Conservation (phyloP, 53 echinoderm and acorn worm species). For the Paelopatides confundens region DNA sequence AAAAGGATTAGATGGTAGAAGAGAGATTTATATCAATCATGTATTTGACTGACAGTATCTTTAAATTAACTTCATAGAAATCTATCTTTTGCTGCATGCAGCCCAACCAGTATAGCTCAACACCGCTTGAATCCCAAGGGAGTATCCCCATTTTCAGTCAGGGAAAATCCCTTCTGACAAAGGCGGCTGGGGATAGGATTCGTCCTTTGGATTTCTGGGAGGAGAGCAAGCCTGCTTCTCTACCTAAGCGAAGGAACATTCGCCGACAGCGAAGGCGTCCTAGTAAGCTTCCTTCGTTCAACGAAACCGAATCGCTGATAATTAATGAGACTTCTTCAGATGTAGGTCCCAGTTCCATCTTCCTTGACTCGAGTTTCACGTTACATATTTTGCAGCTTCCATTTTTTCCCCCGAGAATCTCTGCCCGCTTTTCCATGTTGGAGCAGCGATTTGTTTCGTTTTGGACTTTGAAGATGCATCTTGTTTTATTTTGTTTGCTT, state of each 20-base stretch:
- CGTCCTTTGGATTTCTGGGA: conserved; percentile 42
- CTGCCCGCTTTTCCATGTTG: too few relatives aligned
- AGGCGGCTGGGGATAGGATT: conserved; percentile 23
- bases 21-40: too few relatives aligned
- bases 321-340: conserved; percentile 16
- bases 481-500: too few relatives aligned
- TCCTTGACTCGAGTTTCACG: too few relatives aligned
- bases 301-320: background rate
- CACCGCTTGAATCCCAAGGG: conserved; percentile 1
- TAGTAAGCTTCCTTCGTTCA: conserved; percentile 14
- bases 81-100: conserved; percentile 6
- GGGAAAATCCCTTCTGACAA: background rate
- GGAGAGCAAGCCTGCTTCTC: background rate
- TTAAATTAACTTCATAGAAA: background rate
- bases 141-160: conserved; percentile 37
- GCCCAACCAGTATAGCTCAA: conserved; percentile 34
- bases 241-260: background rate
- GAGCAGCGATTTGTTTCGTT: too few relatives aligned
- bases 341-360: background rate
- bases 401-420: too few relatives aligned
- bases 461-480: too few relatives aligned
- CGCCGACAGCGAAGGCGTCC: background rate
- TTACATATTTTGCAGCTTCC: too few relatives aligned
- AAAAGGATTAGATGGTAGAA: too few relatives aligned
- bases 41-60: too few relatives aligned